These are phyloP conservation scores for Sylvia borin DNA, from an alignment of 2,797 vertebrate species.

Conservation along the genomic window DNA sequence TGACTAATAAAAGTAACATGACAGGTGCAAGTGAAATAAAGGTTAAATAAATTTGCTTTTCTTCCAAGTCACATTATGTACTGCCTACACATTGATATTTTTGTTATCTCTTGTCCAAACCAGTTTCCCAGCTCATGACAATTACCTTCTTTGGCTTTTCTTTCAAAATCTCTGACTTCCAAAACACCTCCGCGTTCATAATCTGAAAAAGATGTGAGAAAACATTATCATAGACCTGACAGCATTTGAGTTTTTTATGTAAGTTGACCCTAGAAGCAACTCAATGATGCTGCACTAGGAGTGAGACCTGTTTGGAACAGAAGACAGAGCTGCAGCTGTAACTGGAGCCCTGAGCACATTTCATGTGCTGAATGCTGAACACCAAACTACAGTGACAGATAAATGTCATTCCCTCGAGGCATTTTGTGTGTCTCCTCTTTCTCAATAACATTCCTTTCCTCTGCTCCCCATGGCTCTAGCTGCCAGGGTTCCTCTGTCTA, in stretches of 20 bases:
- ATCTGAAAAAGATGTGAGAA: slow-evolving; percentile 78
- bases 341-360: neutral
- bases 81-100: neutral
- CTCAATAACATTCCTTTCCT: neutral
- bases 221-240: neutral
- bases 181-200: slow-evolving; percentile 87
- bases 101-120: neutral
- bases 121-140: neutral
- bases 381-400: neutral
- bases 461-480: neutral
- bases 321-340: neutral
- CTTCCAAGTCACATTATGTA: neutral
- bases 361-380: neutral
- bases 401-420: neutral
- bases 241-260: neutral
- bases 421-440: neutral
- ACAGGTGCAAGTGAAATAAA: neutral
- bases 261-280: neutral
- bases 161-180: slow-evolving; percentile 93
- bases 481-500: neutral
- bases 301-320: neutral
- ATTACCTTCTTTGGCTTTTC: slow-evolving; percentile 95
- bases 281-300: neutral
- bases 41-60: neutral
- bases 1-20: neutral